A percentile compares a stretch with the other conserved stretches of the same genome.
phyloP scores from a whole-genome alignment of 2,797 vertebrate species.

The Manis javanica region DNA sequence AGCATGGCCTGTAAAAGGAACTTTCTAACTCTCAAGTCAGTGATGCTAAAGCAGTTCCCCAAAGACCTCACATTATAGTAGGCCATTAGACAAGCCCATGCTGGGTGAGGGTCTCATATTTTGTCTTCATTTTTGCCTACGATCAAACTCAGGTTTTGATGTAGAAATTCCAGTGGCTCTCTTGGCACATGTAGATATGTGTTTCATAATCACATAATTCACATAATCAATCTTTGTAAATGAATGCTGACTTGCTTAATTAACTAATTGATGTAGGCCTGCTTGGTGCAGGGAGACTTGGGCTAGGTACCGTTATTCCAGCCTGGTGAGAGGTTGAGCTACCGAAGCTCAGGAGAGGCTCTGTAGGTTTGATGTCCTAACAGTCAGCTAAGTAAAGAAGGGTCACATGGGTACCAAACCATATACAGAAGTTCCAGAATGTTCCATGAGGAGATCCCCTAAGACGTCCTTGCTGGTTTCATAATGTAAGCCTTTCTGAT shows the following conservation, averaged over 20 bases:
- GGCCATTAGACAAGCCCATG: not conserved
- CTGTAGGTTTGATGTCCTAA: not conserved
- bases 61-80: not conserved
- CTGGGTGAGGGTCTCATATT: not conserved
- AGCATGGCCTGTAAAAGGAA: not conserved
- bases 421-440: not conserved
- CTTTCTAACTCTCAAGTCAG: not conserved
- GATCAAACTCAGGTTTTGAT: not conserved
- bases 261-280: not conserved
- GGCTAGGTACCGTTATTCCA: not conserved
- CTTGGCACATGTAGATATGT: not conserved
- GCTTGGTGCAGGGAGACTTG: not conserved
- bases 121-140: not conserved
- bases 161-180: not conserved
- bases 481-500: not conserved
- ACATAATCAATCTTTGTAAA: not conserved
- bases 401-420: no score
- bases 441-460: not conserved
- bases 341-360: not conserved
- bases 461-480: not conserved
- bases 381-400: not conserved
- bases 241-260: not conserved
- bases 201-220: no score
- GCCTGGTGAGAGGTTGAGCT: not conserved
- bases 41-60: not conserved